Evolutionary conservation across 2,113 vertebrate species (phyloP).

Genomic region (Misgurnus anguillicaudatus): DNA sequence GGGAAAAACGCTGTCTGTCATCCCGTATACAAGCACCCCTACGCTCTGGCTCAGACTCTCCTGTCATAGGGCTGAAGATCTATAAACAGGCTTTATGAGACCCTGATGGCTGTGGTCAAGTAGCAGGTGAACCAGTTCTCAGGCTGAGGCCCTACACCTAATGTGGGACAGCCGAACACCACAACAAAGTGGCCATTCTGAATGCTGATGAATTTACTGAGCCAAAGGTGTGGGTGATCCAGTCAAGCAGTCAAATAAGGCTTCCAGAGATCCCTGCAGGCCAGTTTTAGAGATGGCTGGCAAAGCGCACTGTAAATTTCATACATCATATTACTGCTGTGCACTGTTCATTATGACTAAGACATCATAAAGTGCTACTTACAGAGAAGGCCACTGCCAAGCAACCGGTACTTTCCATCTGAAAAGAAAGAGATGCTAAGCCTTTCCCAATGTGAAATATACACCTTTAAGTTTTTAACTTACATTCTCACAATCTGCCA

Average conservation of each 20-base stretch:
- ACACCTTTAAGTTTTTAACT: neutral
- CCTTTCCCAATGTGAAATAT: neutral
- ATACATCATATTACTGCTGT: conserved; percentile 22
- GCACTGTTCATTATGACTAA: conserved; percentile 28
- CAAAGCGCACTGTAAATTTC: conserved; percentile 39
- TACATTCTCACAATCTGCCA: too few species aligned
- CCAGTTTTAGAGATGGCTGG: conserved; percentile 17
- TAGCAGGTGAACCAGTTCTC: conserved; percentile 5
- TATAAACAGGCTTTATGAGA: conserved; percentile 61
- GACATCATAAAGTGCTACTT: conserved; percentile 36
- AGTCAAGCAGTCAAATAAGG: conserved; percentile 37
- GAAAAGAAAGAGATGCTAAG: neutral
- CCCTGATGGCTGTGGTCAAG: conserved; percentile 33
- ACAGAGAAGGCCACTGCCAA: conserved; percentile 4
- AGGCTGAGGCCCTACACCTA: conserved; percentile 39
- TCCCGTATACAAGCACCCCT: conserved; percentile 51
- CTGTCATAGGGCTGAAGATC: conserved; percentile 50
- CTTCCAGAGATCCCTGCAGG: conserved; percentile 33
- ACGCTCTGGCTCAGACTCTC: conserved; percentile 37
- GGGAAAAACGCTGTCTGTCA: conserved; percentile 41
- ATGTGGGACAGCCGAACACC: conserved; percentile 40
- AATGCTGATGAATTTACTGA: conserved; percentile 49
- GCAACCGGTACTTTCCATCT: neutral
- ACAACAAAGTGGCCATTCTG: conserved; percentile 51
- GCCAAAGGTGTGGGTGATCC: conserved; percentile 52